phyloP scores from a whole-genome alignment of 2,113 vertebrate genomes.

The Dipodomys ordii region DNA sequence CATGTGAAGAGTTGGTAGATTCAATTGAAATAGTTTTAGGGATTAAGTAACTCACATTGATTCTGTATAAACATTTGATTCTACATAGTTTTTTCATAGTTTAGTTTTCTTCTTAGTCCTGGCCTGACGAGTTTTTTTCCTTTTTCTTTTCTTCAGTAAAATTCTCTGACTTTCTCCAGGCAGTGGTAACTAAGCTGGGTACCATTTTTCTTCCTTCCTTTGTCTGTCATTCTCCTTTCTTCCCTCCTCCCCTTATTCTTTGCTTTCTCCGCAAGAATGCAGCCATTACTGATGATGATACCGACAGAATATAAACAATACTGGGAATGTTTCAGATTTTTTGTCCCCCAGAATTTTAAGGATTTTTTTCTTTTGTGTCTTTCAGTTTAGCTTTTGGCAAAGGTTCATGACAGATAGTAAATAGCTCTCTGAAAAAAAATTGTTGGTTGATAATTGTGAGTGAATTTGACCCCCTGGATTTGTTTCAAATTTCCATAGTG shows the following conservation, averaged over 20 bases:
- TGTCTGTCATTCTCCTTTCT: slow-evolving; percentile 32
- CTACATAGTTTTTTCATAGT: neutral
- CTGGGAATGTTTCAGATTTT: neutral
- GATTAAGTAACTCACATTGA: neutral
- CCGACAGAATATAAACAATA: slow-evolving; percentile 7
- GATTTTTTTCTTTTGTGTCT: neutral
- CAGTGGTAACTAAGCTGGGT: neutral
- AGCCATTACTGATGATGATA: slow-evolving; percentile 20
- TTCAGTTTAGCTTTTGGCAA: slow-evolving; percentile 28
- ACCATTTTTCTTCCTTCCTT: slow-evolving; percentile 20
- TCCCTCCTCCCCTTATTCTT: neutral
- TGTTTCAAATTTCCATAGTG: slow-evolving; percentile 56
- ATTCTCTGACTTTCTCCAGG: neutral
- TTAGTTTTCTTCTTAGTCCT: slow-evolving; percentile 46
- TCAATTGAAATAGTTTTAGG: slow-evolving; percentile 5
- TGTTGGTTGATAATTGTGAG: slow-evolving; percentile 41
- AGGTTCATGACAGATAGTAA: slow-evolving; percentile 14
- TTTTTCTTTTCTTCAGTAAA: neutral
- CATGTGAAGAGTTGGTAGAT: neutral
- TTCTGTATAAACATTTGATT: neutral
- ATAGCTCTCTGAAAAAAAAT: slow-evolving; percentile 26
- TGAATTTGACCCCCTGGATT: neutral
- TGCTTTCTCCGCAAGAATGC: neutral
- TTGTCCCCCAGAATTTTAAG: neutral
- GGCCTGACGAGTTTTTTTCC: neutral